Base-by-base conservation (phyloP, 2,888 invertebrate species). In the Dysmachus trigonus region DNA sequence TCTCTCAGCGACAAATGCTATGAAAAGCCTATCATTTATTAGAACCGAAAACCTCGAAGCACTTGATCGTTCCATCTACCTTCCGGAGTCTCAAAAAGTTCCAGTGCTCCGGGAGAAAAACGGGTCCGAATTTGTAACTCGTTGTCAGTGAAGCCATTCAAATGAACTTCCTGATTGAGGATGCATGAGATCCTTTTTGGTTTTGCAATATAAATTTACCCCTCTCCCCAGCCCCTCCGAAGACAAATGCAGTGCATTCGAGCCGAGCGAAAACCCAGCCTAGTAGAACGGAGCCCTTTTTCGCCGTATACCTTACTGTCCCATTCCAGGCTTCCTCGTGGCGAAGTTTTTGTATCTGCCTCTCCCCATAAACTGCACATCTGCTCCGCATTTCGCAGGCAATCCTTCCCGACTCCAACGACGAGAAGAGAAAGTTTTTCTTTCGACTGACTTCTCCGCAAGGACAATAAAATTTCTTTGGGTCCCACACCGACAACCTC, bases 401-500 rank as follows among this genome's bases (percentile, higher is more conserved):
- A 47, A 41, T 47, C 77, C 47, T 77, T 77, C 13, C 22, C 18
- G 18, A 62, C 10, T 62, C 62, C 22, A 27, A 47, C 4, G 27
- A 47, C 4, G 27, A 76, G 76, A 41, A 27, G 47, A 41, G 77
- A 77, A 77, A 77, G 77, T 77, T 77, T 77, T 33, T 77, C 77
- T 77, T 77, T 77, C n/a, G 77, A 47, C 13, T 77, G 77, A 77
- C 77, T 77, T 77, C 27, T 77, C 77, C 47, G 47, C 27, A 77
- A 77, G 47, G 47, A 77, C 77, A 77, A 47, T 41, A 77, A 77
- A 77, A 77, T 77, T 62, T 27, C 30, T 30, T 1, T 27, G 15
- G 22, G 27, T 47, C 47, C 27, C 77, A 7, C 5, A 27, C 41
- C 77, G 62, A 62, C 62, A 62, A 62, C 22, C 77, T n/a, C 10